A percentile compares a stretch with the other conserved stretches of the same genome.
Conservation (phyloP, 2,888 invertebrate species). For the Archips crataeganus region DNA sequence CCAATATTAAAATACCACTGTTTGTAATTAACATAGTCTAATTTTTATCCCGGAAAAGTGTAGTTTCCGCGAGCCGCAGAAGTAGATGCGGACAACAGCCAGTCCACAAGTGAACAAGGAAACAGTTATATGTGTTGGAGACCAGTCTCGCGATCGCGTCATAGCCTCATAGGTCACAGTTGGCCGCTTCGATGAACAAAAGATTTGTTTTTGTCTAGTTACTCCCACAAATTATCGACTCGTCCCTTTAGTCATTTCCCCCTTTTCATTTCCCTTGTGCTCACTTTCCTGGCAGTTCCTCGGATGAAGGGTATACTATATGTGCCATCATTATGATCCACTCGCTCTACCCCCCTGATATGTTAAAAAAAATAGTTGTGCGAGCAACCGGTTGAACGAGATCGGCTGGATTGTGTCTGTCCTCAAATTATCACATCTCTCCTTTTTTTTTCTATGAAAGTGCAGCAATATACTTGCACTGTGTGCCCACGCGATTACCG, state of each 20-base stretch:
- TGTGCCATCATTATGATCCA: not conserved
- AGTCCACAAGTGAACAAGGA: not conserved
- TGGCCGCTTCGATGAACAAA: not conserved
- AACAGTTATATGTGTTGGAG: not conserved
- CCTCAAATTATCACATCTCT: not conserved
- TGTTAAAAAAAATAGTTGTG: not conserved
- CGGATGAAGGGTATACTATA: not conserved
- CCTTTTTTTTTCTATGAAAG: slow-evolving; percentile 1
- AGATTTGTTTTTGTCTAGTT: not conserved
- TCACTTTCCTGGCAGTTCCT: not conserved
- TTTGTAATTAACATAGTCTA: no score
- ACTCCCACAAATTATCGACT: not conserved
- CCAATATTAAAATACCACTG: no score
- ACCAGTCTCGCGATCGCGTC: not conserved
- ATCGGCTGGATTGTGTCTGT: not conserved
- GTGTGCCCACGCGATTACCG: slow-evolving; percentile 31
- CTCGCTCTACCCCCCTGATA: not conserved
- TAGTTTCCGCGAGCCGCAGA: no score
- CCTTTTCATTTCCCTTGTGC: not conserved
- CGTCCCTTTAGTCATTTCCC: not conserved
- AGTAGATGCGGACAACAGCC: no score
- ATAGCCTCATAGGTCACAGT: not conserved
- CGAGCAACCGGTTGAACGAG: slow-evolving; percentile 2
- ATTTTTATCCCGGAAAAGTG: no score
- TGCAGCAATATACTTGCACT: slow-evolving; percentile 24